Conservation (phyloP, 2,113 vertebrate species). For the Epinephelus fuscoguttatus region DNA sequence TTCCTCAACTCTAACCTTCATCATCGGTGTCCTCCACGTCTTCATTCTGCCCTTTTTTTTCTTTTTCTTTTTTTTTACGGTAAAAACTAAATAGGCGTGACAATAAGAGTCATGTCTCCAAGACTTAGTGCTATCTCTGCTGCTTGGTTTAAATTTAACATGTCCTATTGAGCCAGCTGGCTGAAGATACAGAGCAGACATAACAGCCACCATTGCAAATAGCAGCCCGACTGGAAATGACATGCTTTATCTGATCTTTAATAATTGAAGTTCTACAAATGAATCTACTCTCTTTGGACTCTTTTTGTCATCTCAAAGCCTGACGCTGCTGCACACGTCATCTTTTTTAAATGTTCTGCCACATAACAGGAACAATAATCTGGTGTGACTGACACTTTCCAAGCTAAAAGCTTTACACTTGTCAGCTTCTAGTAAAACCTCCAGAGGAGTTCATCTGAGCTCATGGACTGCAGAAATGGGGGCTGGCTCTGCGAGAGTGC, state of each 20-base stretch:
- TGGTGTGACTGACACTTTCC: constrained; percentile 42
- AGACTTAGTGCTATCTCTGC: background rate
- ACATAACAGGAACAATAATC: constrained; percentile 53
- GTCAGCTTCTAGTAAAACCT: constrained; percentile 52
- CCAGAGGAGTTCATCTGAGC: constrained; percentile 47
- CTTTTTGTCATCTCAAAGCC: constrained; percentile 21
- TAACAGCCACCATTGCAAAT: constrained; percentile 5
- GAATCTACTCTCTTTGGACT: constrained; percentile 32
- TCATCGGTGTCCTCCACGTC: constrained; percentile 9
- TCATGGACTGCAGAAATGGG: constrained; percentile 22
- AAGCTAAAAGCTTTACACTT: constrained; percentile 48
- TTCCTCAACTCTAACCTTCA: constrained; percentile 31
- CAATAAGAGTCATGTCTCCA: background rate
- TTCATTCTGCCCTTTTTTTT: background rate
- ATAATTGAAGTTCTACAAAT: constrained; percentile 54
- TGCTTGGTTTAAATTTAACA: background rate
- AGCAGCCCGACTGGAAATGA: constrained; percentile 3
- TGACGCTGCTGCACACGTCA: constrained; percentile 12
- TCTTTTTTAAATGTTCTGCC: constrained; percentile 40
- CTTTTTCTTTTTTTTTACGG: background rate
- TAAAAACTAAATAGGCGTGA: constrained; percentile 12
- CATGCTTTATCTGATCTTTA: constrained; percentile 31
- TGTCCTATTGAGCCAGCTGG: constrained; percentile 4
- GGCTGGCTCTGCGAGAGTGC: constrained; percentile 23
- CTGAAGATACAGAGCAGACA: constrained; percentile 11